These are phyloP conservation scores for Drosophila parabipectinata DNA, from an alignment of 1,140 invertebrate species.

Conservation along the genomic window DNA sequence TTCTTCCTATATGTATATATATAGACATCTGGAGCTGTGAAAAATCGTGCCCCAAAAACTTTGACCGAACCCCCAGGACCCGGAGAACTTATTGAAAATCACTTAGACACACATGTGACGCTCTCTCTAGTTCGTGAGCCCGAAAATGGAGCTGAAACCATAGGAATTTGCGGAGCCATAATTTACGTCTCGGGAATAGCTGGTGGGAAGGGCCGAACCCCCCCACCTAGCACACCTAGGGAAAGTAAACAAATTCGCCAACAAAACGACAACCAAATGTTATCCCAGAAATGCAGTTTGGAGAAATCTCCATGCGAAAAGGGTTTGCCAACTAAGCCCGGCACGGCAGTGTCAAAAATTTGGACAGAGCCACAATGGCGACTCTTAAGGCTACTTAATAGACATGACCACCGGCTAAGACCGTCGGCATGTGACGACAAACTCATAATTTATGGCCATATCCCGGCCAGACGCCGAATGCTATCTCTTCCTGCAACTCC, in stretches of 20 bases:
- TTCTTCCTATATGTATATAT: constrained; percentile 53
- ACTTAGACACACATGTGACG: constrained; percentile 82
- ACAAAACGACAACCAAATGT: constrained; percentile 17
- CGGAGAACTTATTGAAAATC: constrained; percentile 78
- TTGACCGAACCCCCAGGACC: constrained; percentile 57
- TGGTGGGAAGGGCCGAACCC: background rate
- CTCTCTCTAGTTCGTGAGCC: constrained; percentile 57
- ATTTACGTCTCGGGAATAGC: constrained; percentile 25
- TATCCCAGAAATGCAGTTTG: constrained; percentile 22
- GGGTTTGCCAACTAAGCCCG: constrained; percentile 49
- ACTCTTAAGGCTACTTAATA: constrained; percentile 65
- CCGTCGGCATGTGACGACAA: constrained; percentile 69
- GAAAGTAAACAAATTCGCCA: constrained; percentile 20
- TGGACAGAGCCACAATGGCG: constrained; percentile 39
- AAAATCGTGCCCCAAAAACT: constrained; percentile 80
- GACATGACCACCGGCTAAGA: constrained; percentile 57
- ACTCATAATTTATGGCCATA: constrained; percentile 73
- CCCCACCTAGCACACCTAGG: background rate
- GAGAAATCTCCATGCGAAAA: constrained; percentile 2
- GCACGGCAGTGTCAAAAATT: constrained; percentile 52
- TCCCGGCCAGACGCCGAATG: constrained; percentile 59
- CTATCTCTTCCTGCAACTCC: constrained; percentile 49
- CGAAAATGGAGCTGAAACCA: constrained; percentile 33
- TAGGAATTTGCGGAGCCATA: constrained; percentile 31
- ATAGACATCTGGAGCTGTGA: constrained; percentile 79